Evolutionary conservation across 2,888 invertebrate genomes (phyloP), one percentile per base, ranked within the genome.

Genomic region (Nomada flava): DNA sequence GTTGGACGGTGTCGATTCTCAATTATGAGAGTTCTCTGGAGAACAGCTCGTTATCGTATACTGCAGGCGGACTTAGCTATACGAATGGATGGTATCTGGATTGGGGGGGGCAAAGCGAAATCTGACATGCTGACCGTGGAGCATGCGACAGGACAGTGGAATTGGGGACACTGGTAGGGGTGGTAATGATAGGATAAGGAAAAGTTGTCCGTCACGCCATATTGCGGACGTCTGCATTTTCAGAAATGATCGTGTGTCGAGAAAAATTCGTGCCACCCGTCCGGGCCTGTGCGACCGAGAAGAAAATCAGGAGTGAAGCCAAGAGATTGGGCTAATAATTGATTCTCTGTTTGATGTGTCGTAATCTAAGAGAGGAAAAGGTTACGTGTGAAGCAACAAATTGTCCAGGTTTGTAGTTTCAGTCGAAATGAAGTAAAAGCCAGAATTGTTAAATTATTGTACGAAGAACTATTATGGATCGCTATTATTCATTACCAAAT

Each of bases 31-130:
- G 79, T 83, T 75, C 68, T 59, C 42, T 4, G 36, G 50, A 36
- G 47, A 44, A 70, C 59, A 47, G 75, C 86, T 87, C 86, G 88
- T 88, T 87, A 87, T 44, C 77, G 87, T 83, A 79, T 84, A 80
- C 76, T 70, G 57, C 50, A 73, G 69, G n/a, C 75, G 20, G 77
- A 84, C 81, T 77, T 86, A 71, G 63, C 71, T 23, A 20, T 57
- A 69, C 59, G 69, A 78, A 76, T 70, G 44, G 69, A 60, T 26
- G 57, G 60, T 42, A 73, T 78, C 68, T 63, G 68, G 59, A 80
- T 74, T 65, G 15, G 29, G 70, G 72, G 20, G 62, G 20, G 60
- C 64, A 53, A 50, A 82, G 81, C 47, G 85, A 87, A 87, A 90
- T 91, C 89, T 89, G 89, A 89, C 88, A 82, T 63, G 67, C 23